phyloP scores from a whole-genome alignment of 2,888 invertebrate species.

The Hirtodrosophila confusa region DNA sequence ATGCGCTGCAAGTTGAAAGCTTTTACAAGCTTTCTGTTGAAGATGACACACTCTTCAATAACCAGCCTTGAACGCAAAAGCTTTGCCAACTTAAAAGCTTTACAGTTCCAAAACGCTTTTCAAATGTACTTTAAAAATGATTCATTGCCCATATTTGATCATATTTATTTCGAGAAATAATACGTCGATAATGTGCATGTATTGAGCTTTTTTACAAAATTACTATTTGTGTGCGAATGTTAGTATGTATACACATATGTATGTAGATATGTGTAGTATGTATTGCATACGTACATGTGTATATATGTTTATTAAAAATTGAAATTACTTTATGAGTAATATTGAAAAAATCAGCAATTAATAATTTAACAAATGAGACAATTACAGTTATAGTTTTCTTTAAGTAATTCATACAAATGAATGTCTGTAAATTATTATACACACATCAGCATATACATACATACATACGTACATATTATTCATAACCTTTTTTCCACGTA shows the following conservation, averaged over 20 bases:
- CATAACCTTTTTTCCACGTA: too few species aligned
- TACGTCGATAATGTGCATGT: not conserved
- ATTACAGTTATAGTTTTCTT: too few species aligned
- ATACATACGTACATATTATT: too few species aligned
- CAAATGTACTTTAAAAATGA: slow-evolving; percentile 28
- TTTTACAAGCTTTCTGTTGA: slow-evolving; percentile 29
- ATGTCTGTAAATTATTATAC: too few species aligned
- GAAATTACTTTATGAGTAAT: not conserved
- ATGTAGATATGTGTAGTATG: not conserved
- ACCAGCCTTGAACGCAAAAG: slow-evolving; percentile 27
- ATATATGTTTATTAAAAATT: too few species aligned
- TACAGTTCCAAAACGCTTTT: slow-evolving; percentile 8
- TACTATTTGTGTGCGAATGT: not conserved
- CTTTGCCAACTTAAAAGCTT: slow-evolving; percentile 19
- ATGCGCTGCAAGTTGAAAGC: not conserved
- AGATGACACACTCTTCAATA: not conserved
- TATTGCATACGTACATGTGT: not conserved
- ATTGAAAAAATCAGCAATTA: too few species aligned
- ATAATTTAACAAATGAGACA: not conserved
- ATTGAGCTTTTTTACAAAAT: not conserved
- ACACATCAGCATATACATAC: too few species aligned
- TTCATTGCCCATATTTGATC: slow-evolving; percentile 37
- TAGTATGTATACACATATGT: not conserved
- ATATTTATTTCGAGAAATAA: slow-evolving; percentile 38
- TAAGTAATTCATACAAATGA: too few species aligned